These are phyloP conservation scores for Coryphaenoides rupestris DNA, from an alignment of 2,113 vertebrate species.

Conservation along the genomic window DNA sequence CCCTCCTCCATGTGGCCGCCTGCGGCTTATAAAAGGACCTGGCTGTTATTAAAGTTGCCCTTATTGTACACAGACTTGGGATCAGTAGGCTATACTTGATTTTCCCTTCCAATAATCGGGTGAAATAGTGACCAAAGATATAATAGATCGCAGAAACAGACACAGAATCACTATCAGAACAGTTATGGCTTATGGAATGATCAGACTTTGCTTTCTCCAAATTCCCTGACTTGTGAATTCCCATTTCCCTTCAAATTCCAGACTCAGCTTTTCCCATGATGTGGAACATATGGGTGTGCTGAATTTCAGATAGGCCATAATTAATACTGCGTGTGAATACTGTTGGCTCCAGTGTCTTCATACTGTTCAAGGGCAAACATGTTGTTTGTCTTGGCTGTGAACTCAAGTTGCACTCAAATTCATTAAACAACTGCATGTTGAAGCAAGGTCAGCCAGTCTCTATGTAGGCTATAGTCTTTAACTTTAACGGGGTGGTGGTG, in stretches of 20 bases:
- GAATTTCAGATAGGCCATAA: slow-evolving; percentile 30
- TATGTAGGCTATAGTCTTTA: too few species aligned
- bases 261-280: too few species aligned
- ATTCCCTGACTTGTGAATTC: not conserved
- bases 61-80: slow-evolving; percentile 34
- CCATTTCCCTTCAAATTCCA: slow-evolving; percentile 9
- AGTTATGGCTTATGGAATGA: slow-evolving; percentile 45
- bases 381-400: too few species aligned
- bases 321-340: not conserved
- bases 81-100: slow-evolving; percentile 24
- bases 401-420: too few species aligned
- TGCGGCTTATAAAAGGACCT: slow-evolving; percentile 82
- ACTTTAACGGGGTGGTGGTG: too few species aligned
- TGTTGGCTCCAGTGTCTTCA: too few species aligned
- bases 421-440: too few species aligned
- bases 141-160: slow-evolving; percentile 50
- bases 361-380: too few species aligned
- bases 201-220: slow-evolving; percentile 34
- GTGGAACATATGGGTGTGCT: slow-evolving; percentile 17
- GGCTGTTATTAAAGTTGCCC: slow-evolving; percentile 43
- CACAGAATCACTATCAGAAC: slow-evolving; percentile 38
- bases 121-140: slow-evolving; percentile 56
- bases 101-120: slow-evolving; percentile 37
- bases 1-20: too few species aligned
- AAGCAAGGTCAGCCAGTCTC: too few species aligned